Evolutionary conservation across 2,113 vertebrate species (phyloP), one percentile per base, ranked within the genome.

Genomic region (Caloenas nicobarica): DNA sequence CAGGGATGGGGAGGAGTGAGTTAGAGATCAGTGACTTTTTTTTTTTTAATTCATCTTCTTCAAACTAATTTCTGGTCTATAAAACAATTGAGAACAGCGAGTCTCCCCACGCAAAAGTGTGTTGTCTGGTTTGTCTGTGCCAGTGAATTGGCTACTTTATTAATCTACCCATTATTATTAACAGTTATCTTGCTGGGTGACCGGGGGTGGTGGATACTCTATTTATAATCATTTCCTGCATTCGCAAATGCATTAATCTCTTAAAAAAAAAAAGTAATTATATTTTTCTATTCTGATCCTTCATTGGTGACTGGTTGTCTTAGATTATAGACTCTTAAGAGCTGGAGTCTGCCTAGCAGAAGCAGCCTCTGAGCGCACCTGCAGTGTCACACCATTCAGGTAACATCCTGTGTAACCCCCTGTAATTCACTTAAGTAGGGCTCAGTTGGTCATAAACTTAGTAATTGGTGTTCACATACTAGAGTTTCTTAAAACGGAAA

Each of bases 81-180:
- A 74, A 92, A 80, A 5, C 51, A 74, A n/a, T 69, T 79, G 36
- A 69, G 77, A 95, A 68, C 44, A 81, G 34, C n/a, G n/a, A 91
- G 51, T 68, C 25, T 79, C 80, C 73, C 61, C 69, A 89, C 5
- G 4, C 53, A 91, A 65, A 61, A 79, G 15, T 22, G 23, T 36
- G 24, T 84, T 1, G 16, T 77, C 57, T 96, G 56, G 10, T 91
- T 92, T 86, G 19, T 71, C 74, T 78, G 53, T 95, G 76, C 51
- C 69, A 81, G 64, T 62, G 64, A 95, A 94, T 81, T 69, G 57
- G 76, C 61, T 91, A 78, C 80, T 42, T 90, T 78, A 61, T 86
- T 81, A 74, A 88, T 74, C 38, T 76, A 56, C 64, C 28, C 54
- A 68, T 93, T 94, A 91, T 93, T 96, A 91, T 71, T 90, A 93